Conservation (phyloP, 2,797 vertebrate genomes). For the Eupleurogrammus muticus region DNA sequence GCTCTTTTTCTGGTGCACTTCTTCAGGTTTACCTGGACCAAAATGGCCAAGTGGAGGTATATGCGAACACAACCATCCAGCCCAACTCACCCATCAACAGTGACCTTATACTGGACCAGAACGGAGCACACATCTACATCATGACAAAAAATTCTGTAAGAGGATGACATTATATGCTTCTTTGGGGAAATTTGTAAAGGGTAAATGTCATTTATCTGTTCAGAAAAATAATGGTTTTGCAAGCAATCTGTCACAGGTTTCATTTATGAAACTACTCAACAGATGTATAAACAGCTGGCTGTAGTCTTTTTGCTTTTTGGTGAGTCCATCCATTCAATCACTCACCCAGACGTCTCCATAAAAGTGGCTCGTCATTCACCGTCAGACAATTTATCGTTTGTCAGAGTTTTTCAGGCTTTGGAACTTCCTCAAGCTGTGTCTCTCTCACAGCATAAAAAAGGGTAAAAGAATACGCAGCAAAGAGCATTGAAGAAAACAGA, state of each 20-base stretch:
- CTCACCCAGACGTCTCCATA: conserved; percentile 69
- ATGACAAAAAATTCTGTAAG: conserved; percentile 92
- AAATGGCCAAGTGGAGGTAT: conserved; percentile 82
- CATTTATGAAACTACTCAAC: conserved; percentile 17
- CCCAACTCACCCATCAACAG: conserved; percentile 86
- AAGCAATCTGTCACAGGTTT: neutral
- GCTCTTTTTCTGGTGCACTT: conserved; percentile 23
- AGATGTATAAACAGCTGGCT: conserved; percentile 40
- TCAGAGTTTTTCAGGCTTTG: conserved; percentile 58
- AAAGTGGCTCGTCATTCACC: conserved; percentile 51
- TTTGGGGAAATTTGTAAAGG: neutral
- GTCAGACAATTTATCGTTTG: conserved; percentile 60
- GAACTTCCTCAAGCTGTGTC: conserved; percentile 75
- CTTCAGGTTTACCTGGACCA: conserved; percentile 89
- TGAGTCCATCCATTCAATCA: conserved; percentile 30
- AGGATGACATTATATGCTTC: neutral
- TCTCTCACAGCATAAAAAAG: conserved; percentile 30
- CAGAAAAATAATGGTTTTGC: too few relatives aligned
- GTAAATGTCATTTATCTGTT: neutral
- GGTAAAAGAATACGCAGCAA: conserved; percentile 49
- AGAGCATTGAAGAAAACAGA: conserved; percentile 48
- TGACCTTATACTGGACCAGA: conserved; percentile 90
- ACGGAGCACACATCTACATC: conserved; percentile 89
- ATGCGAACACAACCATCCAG: conserved; percentile 85
- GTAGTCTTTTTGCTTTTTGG: conserved; percentile 14